Base-by-base conservation (phyloP, 2,888 invertebrate genomes). In the Neoaliturus tenellus region DNA sequence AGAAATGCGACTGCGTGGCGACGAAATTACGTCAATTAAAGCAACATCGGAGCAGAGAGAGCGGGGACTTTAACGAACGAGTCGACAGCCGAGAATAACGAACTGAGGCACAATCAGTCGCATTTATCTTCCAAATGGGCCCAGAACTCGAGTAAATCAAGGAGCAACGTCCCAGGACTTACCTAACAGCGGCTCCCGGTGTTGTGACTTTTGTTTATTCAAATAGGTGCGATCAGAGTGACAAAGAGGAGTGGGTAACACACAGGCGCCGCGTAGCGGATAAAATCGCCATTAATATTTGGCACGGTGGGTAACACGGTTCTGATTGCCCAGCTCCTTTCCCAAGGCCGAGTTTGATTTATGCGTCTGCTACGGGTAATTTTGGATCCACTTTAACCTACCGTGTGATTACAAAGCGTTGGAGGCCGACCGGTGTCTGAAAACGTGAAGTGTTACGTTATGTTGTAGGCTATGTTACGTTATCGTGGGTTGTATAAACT, bases 201-300 rank as follows among this genome's bases (percentile, higher is more conserved):
- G 69, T 69, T 69, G 69, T 20, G 69, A 69, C 35, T 35, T 25
- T 33, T 67, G 67, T 67, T 67, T 69, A 69, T 69, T 69, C 39
- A 69, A 69, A 69, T 69, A 35, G 31, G n/a, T 10, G 35, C 39
- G 35, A 69, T 35, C 28, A 67, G 23, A 51, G 28, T 62, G 62
- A 62, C 62, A 28, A 62, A 62, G 28, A 55, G 55, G 55, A 20
- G 55, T 23, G 55, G 8, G 55, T n/a, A n/a, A n/a, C n/a, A n/a
- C 3, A 4, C n/a, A 3, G 35, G 44, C 33, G 33, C 41, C 41
- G 41, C 20, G 41, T 25, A 39, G 41, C 39, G 28, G 44, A 75
- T 75, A 75, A 75, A 48, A 48, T 28, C 44, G 3, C 73, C 73
- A 75, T 75, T 44, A 44, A 44, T 69, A 23, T 69, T 69, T 69